These are phyloP conservation scores for Oophaga pumilio DNA, from an alignment of 2,113 vertebrate genomes.

Conservation along the genomic window DNA sequence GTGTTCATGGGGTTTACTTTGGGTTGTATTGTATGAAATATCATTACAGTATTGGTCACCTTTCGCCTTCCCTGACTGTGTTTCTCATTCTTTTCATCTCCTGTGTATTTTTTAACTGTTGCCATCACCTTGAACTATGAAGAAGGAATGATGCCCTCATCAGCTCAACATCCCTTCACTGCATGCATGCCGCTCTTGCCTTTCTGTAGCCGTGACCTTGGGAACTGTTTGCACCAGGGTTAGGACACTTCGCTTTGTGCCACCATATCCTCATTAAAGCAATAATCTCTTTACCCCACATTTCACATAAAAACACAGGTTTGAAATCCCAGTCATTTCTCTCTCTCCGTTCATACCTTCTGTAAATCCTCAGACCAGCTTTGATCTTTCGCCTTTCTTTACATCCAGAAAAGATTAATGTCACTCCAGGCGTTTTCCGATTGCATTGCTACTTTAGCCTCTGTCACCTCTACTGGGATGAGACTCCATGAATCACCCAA, in stretches of 20 bases:
- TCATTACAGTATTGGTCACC: neutral
- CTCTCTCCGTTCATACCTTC: neutral
- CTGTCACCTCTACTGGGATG: neutral
- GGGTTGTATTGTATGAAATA: neutral
- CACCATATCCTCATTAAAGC: neutral
- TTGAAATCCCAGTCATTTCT: neutral
- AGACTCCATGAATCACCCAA: neutral
- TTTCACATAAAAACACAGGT: neutral
- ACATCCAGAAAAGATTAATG: slow-evolving; percentile 34
- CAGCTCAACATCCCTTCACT: neutral
- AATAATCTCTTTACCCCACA: neutral
- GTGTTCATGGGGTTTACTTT: neutral
- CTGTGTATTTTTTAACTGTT: neutral
- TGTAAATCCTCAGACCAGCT: neutral
- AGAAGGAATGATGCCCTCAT: too few species aligned
- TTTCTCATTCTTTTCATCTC: neutral
- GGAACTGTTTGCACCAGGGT: neutral
- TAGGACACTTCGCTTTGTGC: neutral
- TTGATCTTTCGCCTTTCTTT: slow-evolving; percentile 32
- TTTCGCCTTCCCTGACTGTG: neutral
- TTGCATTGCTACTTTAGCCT: slow-evolving; percentile 23
- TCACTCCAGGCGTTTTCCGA: neutral
- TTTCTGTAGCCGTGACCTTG: slow-evolving; percentile 10
- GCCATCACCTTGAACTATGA: neutral
- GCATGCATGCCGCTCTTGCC: neutral